These are phyloP conservation scores for Lycorma delicatula DNA, from an alignment of 1,140 invertebrate species.

Conservation along the genomic window DNA sequence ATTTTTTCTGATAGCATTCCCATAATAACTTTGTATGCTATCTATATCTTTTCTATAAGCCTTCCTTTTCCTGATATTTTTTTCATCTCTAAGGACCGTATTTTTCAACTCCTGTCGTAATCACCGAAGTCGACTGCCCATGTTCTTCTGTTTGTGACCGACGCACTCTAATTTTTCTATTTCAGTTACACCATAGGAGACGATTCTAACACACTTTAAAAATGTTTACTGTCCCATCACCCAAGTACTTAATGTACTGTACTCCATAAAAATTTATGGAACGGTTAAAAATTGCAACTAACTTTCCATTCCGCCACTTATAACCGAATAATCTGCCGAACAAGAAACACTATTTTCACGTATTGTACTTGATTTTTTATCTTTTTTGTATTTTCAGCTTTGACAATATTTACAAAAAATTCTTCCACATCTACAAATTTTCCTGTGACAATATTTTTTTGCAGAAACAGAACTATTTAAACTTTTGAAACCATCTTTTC, in stretches of 20 bases:
- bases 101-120: conserved; percentile 1
- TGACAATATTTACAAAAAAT: no score
- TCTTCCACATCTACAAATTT: no score
- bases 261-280: conserved; percentile 17
- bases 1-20: conserved; percentile 3
- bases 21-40: conserved; percentile 8
- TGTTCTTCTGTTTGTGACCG: no score
- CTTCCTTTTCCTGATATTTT: not conserved
- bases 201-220: conserved; percentile 14
- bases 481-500: conserved; percentile 16
- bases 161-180: conserved; percentile 10
- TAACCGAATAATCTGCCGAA: conserved; percentile 12
- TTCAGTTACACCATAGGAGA: conserved; percentile 19
- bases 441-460: no score
- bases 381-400: no score
- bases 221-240: conserved; percentile 23
- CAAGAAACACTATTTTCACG: not conserved
- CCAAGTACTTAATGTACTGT: conserved; percentile 23
- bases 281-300: conserved; percentile 17
- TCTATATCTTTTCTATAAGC: not conserved
- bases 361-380: not conserved
- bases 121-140: not conserved
- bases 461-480: no score
- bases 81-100: not conserved
- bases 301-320: conserved; percentile 21